Evolutionary conservation across 1,140 invertebrate genomes (phyloP).

Genomic region (Maconellicoccus hirsutus): DNA sequence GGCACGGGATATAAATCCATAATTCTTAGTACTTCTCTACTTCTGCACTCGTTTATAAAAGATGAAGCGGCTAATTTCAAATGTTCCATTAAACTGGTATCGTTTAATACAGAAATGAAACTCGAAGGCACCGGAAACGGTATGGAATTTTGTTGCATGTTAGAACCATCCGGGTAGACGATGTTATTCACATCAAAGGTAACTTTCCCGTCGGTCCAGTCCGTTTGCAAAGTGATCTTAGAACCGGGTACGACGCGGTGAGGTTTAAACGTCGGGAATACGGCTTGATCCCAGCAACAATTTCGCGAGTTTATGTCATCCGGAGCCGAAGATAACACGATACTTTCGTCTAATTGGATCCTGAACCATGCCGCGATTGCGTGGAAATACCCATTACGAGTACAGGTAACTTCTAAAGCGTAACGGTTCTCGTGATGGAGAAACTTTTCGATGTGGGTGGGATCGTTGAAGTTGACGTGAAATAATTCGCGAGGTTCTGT

Average conservation of each 20-base stretch:
- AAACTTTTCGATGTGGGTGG: constrained; percentile 36
- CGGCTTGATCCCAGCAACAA: constrained; percentile 62
- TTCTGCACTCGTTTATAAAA: not conserved
- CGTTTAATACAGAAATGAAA: not conserved
- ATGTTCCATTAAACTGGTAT: not conserved
- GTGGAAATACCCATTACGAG: constrained; percentile 42
- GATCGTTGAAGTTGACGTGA: constrained; percentile 51
- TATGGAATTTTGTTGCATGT: not conserved
- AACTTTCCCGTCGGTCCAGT: not conserved
- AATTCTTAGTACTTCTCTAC: not conserved
- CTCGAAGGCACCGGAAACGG: not conserved
- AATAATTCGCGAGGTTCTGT: constrained; percentile 45
- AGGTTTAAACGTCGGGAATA: constrained; percentile 38
- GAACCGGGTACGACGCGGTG: not conserved
- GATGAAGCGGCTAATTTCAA: not conserved
- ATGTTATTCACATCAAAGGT: not conserved
- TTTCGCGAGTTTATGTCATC: constrained; percentile 32
- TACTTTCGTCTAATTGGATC: constrained; percentile 52
- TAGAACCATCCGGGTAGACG: not conserved
- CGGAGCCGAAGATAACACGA: constrained; percentile 42
- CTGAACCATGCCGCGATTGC: constrained; percentile 59
- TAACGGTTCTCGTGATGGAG: constrained; percentile 21
- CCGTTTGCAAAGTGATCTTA: not conserved
- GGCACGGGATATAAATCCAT: constrained; percentile 11
- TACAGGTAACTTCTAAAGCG: constrained; percentile 12